Base-by-base conservation (phyloP, 2,888 invertebrate genomes). In the Notodonta ziczac region DNA sequence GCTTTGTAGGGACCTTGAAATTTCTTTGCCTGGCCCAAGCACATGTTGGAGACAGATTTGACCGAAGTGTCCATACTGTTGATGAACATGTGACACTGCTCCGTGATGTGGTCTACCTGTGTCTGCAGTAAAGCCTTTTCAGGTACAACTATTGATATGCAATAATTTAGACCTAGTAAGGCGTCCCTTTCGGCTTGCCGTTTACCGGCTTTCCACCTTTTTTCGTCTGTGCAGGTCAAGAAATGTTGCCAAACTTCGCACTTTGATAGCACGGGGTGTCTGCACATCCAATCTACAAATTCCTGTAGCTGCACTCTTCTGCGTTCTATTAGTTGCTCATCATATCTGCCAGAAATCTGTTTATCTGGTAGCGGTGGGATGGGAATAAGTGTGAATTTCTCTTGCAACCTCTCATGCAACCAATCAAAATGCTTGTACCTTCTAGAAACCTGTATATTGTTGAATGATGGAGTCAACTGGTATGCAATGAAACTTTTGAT, bases 381-480 rank as follows among this genome's bases (percentile, higher is more conserved):
- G 4, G 99, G 98, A 79, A 99, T 97, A 59, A 99, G 95, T 73
- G 98, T 96, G 88, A 98, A 99, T 90, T 99, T 99, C 74, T 98
- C 98, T 77, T 97, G 96, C 69, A 99, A 93, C 74, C 99, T 95
- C 84, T 98, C 98, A 89, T 99, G 99, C 59, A 99, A 90, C 99
- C 99, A 99, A 94, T 99, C 99, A 90, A 99, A 99, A 89, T 99
- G 99, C 89, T 99, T 99, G 91, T 99, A 99, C 74, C 99, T 95
- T 70, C 99, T 95, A 48, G 97, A 97, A 40, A 98, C 99, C 94
- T 98, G 98, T 76, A 98, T 97, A 82, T 97, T 97, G 84, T 97
- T 98, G 85, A 98, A 98, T 89, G 98, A 98, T 4, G 99, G 99
- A 59, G 98, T 99, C 67, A 99, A 89, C 82, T 98, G 98, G 92